Conservation (phyloP, 23 tunicate species). For the Pegea sp. region DNA sequence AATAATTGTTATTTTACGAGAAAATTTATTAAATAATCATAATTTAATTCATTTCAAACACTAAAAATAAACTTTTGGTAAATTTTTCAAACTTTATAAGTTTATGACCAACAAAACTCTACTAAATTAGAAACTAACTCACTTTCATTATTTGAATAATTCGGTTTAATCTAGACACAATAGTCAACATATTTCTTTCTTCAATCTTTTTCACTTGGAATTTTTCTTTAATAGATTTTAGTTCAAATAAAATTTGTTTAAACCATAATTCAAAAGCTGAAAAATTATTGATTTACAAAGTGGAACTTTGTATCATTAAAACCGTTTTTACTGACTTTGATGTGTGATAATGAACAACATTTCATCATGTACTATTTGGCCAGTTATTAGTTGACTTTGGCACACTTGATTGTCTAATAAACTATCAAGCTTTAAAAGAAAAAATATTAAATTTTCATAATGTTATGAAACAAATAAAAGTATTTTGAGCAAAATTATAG, state of each 20-base stretch:
- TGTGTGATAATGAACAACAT: conserved; percentile 61
- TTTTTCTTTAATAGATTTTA: conserved; percentile 34
- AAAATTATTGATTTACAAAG: not conserved
- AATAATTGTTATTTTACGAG: not conserved
- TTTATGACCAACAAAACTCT: not conserved
- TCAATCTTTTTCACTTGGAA: conserved; percentile 41
- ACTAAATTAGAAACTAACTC: not conserved
- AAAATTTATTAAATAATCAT: not conserved
- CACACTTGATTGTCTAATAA: too few species aligned
- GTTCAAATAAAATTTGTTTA: conserved; percentile 65
- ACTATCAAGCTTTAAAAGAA: too few species aligned
- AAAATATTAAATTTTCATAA: too few species aligned
- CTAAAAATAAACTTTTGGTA: not conserved
- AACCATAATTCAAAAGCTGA: conserved; percentile 90
- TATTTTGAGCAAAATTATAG: too few species aligned
- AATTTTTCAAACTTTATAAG: not conserved
- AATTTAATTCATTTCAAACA: too few species aligned
- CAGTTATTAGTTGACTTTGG: too few species aligned
- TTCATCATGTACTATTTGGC: conserved; percentile 44
- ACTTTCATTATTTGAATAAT: conserved; percentile 57
- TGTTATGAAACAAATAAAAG: too few species aligned
- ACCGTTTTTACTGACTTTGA: conserved; percentile 15
- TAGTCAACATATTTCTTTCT: conserved; percentile 55
- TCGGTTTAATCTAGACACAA: conserved; percentile 46
- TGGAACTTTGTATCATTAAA: not conserved